Evolutionary conservation across 2,888 invertebrate genomes (phyloP), one percentile per base, ranked within the genome.

Genomic region (Darwinula stevensoni): DNA sequence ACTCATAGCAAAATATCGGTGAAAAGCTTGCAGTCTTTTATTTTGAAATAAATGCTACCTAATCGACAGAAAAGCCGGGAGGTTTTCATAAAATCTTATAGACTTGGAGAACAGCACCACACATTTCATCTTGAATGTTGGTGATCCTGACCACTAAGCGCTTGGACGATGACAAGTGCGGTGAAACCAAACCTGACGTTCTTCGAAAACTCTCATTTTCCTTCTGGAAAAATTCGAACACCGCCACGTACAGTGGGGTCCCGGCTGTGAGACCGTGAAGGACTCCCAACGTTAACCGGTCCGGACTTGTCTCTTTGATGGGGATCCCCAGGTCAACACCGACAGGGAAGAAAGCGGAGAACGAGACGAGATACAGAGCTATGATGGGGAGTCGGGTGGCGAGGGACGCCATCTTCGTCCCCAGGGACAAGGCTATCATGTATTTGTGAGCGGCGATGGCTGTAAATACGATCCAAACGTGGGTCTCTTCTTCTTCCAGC

Each of bases 131-230:
- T 14, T 33, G 14, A n/a, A 14, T 26, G n/a, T 32, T 27, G 13
- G 17, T 4, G 31, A 35, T 16, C 39, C 44, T 3, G 29, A 46
- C 1, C 39, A 41, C n/a, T 36, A 47, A 12, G 39, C 42, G 31
- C 31, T 50, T 2, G 38, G 42, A 31, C 38, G 42, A 11, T 37
- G 40, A 13, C 41, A 43, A 48, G 41, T 3, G 43, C 39, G 2
- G 43, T 36, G 36, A 48, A 48, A 4, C 49, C 50, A 9, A 48
- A 18, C 6, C 49, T 34, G 28, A 47, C 22, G n/a, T 6, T n/a
- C 22, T n/a, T n/a, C 9, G n/a, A n/a, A n/a, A 6, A 6, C n/a
- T 22, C n/a, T 22, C 22, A 6, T 22, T 22, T n/a, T 22, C 22
- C 22, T n/a, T 22, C n/a, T 22, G 22, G 9, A 22, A 9, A n/a